phyloP scores from a whole-genome alignment of 2,113 vertebrate species.

The Bostrychus sinensis region DNA sequence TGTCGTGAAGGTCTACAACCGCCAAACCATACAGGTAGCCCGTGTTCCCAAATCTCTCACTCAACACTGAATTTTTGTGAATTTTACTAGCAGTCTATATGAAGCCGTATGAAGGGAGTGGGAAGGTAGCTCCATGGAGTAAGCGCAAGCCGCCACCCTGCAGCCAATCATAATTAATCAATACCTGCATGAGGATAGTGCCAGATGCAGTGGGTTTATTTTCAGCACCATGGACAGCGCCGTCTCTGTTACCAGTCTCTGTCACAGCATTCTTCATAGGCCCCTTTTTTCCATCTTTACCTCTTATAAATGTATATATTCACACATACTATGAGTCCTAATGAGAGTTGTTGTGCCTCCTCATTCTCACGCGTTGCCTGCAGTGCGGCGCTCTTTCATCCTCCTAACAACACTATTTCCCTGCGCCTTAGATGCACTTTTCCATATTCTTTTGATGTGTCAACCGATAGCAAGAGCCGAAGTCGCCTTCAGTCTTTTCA shows the following conservation, averaged over 20 bases:
- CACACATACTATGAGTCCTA: background rate
- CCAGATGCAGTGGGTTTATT: slow-evolving; percentile 7
- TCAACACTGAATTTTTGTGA: background rate
- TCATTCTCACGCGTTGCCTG: slow-evolving; percentile 13
- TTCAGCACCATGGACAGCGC: slow-evolving; percentile 67
- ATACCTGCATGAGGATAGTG: slow-evolving; percentile 41
- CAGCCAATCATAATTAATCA: slow-evolving; percentile 63
- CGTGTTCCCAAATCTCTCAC: slow-evolving; percentile 62
- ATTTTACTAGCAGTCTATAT: background rate
- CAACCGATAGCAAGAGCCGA: slow-evolving; percentile 36
- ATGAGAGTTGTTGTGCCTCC: slow-evolving; percentile 3
- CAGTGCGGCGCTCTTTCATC: slow-evolving; percentile 36
- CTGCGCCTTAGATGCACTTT: background rate
- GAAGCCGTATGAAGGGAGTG: background rate
- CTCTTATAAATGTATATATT: background rate
- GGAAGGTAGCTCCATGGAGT: slow-evolving; percentile 22
- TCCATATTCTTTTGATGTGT: slow-evolving; percentile 42
- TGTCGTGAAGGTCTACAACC: slow-evolving; percentile 98
- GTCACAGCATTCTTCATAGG: background rate
- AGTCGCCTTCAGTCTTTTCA: slow-evolving; percentile 37
- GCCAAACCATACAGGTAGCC: slow-evolving; percentile 95
- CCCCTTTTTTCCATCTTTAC: background rate
- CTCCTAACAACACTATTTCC: slow-evolving; percentile 27
- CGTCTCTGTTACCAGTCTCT: background rate
- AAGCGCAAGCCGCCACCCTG: slow-evolving; percentile 37